Percentiles rank a stretch among this genome's conserved stretches.
Evolutionary conservation across 1,140 invertebrate genomes (phyloP).

Genomic region (Paralvinella palmiformis): DNA sequence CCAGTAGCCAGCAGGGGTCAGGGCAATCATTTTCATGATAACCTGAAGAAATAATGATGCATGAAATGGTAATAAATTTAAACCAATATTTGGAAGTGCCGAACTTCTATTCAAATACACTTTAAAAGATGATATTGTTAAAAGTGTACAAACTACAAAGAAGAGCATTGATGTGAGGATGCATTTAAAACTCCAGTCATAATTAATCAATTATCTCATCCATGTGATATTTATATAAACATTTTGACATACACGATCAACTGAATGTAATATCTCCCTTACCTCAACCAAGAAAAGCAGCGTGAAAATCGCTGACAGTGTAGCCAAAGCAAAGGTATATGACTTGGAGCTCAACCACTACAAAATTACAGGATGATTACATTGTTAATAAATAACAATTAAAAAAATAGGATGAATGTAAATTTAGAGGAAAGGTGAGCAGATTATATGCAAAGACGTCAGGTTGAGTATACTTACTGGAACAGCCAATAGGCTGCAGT

Average conservation of each 20-base stretch:
- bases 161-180: no score
- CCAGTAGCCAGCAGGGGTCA: conserved; percentile 96
- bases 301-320: conserved; percentile 74
- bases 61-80: no score
- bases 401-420: neutral
- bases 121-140: no score
- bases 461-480: conserved; percentile 62
- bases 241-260: no score
- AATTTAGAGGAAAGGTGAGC: neutral
- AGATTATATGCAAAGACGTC: neutral
- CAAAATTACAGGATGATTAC: no score
- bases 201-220: neutral
- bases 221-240: neutral
- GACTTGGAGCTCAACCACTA: conserved; percentile 55
- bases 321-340: conserved; percentile 74
- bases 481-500: conserved; percentile 84
- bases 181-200: no score
- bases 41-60: no score
- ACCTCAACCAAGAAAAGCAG: conserved; percentile 56
- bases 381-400: neutral
- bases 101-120: no score
- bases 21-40: conserved; percentile 97
- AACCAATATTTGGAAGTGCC: no score
- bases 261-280: no score
- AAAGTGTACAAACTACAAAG: no score